These are phyloP conservation scores for Apamea anceps DNA, from an alignment of 2,888 invertebrate genomes.

Conservation along the genomic window DNA sequence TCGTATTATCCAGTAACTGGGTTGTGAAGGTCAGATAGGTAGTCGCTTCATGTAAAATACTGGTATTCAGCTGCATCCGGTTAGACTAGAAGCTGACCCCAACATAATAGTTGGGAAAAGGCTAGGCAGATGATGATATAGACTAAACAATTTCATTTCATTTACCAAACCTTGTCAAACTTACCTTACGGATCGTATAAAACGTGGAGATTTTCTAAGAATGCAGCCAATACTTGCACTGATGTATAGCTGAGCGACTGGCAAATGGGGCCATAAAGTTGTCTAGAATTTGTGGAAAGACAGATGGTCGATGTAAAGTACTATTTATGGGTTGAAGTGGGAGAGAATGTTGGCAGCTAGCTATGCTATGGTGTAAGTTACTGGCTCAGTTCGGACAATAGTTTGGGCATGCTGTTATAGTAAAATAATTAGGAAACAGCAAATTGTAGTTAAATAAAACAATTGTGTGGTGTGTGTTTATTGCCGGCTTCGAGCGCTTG, in stretches of 20 bases:
- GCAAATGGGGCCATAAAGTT: constrained; percentile 44
- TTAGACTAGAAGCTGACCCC: no score
- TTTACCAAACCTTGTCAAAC: not conserved
- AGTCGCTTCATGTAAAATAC: no score
- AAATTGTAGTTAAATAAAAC: constrained; percentile 17
- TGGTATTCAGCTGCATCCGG: no score
- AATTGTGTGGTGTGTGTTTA: constrained; percentile 2
- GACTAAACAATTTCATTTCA: not conserved
- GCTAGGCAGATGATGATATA: not conserved
- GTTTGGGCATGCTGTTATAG: constrained; percentile 24
- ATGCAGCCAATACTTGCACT: not conserved
- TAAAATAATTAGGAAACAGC: not conserved
- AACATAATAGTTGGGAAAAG: no score
- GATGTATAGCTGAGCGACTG: not conserved
- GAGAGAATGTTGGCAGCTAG: constrained; percentile 30
- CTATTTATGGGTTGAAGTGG: constrained; percentile 37
- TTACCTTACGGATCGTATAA: not conserved
- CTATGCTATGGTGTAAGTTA: constrained; percentile 10
- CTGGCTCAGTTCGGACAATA: not conserved
- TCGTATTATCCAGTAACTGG: no score
- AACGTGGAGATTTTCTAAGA: constrained; percentile 7
- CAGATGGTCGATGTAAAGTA: constrained; percentile 42
- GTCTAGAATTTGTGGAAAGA: constrained; percentile 38
- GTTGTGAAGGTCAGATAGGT: no score
- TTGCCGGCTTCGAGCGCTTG: not conserved